A percentile compares a stretch with the other conserved stretches of the same genome.
Conservation (phyloP, 2,797 vertebrate genomes). For the Botia almorhae region DNA sequence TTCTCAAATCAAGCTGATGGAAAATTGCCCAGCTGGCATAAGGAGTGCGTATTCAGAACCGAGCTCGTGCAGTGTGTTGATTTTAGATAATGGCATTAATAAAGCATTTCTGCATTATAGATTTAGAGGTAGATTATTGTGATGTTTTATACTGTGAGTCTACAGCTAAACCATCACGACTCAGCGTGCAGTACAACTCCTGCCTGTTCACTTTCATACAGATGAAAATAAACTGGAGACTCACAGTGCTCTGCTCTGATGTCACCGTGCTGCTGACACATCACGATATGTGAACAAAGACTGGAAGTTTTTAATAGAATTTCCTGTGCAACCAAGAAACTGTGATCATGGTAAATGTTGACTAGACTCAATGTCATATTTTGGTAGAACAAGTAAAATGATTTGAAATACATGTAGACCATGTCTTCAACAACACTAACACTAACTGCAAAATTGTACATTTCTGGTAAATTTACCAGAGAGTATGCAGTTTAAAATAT, state of each 20-base stretch:
- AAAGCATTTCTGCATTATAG: background rate
- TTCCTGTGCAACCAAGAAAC: background rate
- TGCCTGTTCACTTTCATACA: constrained; percentile 47
- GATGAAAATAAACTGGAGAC: constrained; percentile 47
- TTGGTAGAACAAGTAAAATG: background rate
- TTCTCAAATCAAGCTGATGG: constrained; percentile 6
- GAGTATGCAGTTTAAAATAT: too few relatives aligned
- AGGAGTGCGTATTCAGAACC: background rate
- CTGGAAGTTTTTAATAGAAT: background rate
- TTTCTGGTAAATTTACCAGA: too few relatives aligned
- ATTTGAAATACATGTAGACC: background rate
- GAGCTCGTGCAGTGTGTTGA: background rate
- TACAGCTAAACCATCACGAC: constrained; percentile 45
- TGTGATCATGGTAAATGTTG: background rate
- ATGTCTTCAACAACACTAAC: background rate
- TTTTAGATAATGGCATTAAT: background rate
- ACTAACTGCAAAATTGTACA: too few relatives aligned
- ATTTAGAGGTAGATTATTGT: background rate
- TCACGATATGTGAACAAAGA: constrained; percentile 9
- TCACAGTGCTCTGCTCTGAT: too few relatives aligned
- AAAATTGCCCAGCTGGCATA: constrained; percentile 1
- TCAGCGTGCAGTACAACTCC: constrained; percentile 30
- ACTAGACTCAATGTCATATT: background rate
- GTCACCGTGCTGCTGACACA: background rate
- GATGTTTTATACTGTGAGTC: background rate